phyloP scores from a whole-genome alignment of 2,113 vertebrate genomes.

The Garra rufa region DNA sequence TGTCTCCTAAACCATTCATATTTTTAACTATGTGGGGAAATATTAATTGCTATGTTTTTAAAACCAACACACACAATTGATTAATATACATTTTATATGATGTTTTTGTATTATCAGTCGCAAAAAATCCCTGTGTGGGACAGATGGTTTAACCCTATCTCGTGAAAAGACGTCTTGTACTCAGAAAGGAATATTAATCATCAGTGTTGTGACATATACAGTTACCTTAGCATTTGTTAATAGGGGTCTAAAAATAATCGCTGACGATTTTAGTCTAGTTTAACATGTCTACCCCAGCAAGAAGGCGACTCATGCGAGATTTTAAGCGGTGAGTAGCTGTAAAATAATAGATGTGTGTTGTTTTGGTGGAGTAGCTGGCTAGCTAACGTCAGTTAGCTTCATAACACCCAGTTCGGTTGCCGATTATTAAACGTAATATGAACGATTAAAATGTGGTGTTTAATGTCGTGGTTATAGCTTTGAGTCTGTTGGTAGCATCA shows the following conservation, averaged over 20 bases:
- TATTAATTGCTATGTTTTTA: not conserved
- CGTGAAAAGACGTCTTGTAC: conserved; percentile 36
- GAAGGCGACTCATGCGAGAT: conserved; percentile 94
- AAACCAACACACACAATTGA: not conserved
- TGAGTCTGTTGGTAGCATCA: not conserved
- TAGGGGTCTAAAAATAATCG: conserved; percentile 33
- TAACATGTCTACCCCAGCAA: conserved; percentile 92
- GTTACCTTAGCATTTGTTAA: not conserved
- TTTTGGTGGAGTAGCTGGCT: conserved; percentile 26
- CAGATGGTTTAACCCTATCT: not conserved
- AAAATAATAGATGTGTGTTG: not conserved
- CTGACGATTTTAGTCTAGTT: conserved; percentile 31
- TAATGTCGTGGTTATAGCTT: not conserved
- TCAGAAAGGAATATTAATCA: conserved; percentile 13
- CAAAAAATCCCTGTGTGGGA: not conserved
- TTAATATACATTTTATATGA: not conserved
- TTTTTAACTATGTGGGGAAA: not conserved
- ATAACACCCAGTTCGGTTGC: not conserved
- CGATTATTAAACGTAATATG: not conserved
- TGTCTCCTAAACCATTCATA: not conserved
- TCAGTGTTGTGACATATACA: not conserved
- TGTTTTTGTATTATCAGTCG: not conserved
- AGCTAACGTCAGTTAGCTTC: conserved; percentile 27
- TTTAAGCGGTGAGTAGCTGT: conserved; percentile 88
- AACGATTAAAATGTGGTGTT: not conserved